Evolutionary conservation across 2,113 vertebrate genomes (phyloP).

Genomic region (Nothobranchius kuhntae): DNA sequence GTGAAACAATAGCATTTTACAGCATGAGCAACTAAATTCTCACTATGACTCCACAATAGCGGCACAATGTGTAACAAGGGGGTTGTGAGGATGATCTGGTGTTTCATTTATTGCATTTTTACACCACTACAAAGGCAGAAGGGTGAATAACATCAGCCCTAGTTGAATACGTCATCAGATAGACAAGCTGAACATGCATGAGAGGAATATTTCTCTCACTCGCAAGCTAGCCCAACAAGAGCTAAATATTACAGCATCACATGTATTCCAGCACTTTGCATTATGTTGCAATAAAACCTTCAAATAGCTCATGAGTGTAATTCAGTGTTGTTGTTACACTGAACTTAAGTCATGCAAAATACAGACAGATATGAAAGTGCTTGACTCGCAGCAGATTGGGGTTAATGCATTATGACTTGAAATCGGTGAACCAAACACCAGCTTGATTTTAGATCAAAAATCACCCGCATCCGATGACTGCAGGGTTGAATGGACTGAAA

Average conservation of each 20-base stretch:
- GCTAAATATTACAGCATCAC: background rate
- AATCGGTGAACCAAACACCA: conserved; percentile 18
- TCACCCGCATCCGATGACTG: conserved; percentile 11
- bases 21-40: conserved; percentile 15
- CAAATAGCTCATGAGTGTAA: background rate
- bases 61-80: conserved; percentile 12
- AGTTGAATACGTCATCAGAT: conserved; percentile 14
- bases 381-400: conserved; percentile 42
- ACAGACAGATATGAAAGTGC: conserved; percentile 3
- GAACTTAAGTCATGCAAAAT: conserved; percentile 29
- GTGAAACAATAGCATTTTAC: conserved; percentile 23
- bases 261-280: background rate
- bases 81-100: conserved; percentile 13
- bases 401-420: conserved; percentile 44
- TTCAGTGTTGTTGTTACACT: background rate
- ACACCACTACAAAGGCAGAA: background rate
- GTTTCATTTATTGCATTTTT: conserved; percentile 22
- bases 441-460: conserved; percentile 1
- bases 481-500: background rate
- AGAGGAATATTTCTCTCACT: conserved; percentile 8
- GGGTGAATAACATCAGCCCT: conserved; percentile 5
- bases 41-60: conserved; percentile 19
- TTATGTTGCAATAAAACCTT: background rate
- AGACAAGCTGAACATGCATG: conserved; percentile 10
- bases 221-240: background rate